Percentiles rank a stretch among this genome's conserved stretches.
Conservation (phyloP, 2,113 vertebrate genomes). For the Hypocryptadius cinnamomeus region DNA sequence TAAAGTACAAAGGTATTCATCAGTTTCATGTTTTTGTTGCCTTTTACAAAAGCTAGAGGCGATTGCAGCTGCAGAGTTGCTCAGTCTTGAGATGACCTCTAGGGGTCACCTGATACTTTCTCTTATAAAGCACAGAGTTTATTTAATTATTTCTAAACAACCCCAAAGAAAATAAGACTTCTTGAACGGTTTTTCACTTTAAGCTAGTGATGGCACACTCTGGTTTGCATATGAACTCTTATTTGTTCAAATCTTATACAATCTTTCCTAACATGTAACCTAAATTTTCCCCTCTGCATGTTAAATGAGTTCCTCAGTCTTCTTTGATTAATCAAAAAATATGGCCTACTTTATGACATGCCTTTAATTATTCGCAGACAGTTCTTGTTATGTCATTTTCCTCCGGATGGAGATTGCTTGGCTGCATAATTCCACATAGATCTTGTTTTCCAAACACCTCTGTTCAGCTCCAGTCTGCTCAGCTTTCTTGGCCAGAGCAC, state of each 20-base stretch:
- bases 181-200: not conserved
- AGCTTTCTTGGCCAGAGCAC: not conserved
- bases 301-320: not conserved
- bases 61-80: not conserved
- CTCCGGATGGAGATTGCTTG: not conserved
- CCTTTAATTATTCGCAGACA: slow-evolving; percentile 46
- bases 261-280: not conserved
- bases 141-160: not conserved
- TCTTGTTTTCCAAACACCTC: not conserved
- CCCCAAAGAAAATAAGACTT: not conserved
- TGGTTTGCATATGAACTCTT: not conserved
- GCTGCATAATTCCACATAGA: not conserved
- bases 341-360: slow-evolving; percentile 25
- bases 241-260: not conserved
- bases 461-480: not conserved
- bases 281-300: not conserved
- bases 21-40: not conserved
- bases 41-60: not conserved
- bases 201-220: not conserved
- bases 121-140: not conserved
- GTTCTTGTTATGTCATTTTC: slow-evolving; percentile 19
- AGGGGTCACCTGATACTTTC: not conserved
- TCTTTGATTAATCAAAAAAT: slow-evolving; percentile 43
- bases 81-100: slow-evolving; percentile 22
- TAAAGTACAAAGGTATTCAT: not conserved